phyloP scores from a whole-genome alignment of 2,888 invertebrate species.

The Cheilosia variabilis region DNA sequence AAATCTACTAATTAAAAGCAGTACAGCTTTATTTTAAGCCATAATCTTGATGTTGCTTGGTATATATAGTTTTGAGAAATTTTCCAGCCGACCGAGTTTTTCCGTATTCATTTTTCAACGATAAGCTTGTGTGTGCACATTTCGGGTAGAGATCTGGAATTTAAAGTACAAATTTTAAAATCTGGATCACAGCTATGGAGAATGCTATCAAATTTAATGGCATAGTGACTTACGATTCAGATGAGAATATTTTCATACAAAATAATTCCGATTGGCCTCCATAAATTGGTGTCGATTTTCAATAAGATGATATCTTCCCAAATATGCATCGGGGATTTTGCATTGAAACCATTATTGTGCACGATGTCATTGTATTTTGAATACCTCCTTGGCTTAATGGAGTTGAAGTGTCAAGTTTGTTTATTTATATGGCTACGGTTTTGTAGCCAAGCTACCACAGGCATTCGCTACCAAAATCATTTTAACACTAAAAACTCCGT shows the following conservation, averaged over 20 bases:
- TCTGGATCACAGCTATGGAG: too few relatives aligned
- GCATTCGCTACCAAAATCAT: conserved; percentile 15
- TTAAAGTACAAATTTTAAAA: too few relatives aligned
- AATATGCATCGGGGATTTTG: too few relatives aligned
- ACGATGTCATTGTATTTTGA: background rate
- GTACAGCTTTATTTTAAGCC: background rate
- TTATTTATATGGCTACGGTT: conserved; percentile 18
- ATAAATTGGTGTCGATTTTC: too few relatives aligned
- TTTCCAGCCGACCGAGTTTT: background rate
- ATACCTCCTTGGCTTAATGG: background rate
- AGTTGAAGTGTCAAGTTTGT: conserved; percentile 22
- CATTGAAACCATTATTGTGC: background rate
- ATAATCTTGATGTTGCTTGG: background rate
- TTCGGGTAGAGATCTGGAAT: too few relatives aligned
- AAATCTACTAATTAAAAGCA: conserved; percentile 7
- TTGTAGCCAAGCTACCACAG: background rate
- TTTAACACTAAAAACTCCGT: background rate
- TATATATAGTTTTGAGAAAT: too few relatives aligned
- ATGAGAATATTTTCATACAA: too few relatives aligned
- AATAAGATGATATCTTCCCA: too few relatives aligned
- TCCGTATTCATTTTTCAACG: background rate
- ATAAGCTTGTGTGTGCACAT: too few relatives aligned
- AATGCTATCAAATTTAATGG: too few relatives aligned
- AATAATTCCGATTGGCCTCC: too few relatives aligned
- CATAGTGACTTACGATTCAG: too few relatives aligned